Percentiles rank a stretch among this genome's conserved stretches.
These are phyloP conservation scores for Drosophila pachea DNA, from an alignment of 1,140 invertebrate species.

Conservation along the genomic window DNA sequence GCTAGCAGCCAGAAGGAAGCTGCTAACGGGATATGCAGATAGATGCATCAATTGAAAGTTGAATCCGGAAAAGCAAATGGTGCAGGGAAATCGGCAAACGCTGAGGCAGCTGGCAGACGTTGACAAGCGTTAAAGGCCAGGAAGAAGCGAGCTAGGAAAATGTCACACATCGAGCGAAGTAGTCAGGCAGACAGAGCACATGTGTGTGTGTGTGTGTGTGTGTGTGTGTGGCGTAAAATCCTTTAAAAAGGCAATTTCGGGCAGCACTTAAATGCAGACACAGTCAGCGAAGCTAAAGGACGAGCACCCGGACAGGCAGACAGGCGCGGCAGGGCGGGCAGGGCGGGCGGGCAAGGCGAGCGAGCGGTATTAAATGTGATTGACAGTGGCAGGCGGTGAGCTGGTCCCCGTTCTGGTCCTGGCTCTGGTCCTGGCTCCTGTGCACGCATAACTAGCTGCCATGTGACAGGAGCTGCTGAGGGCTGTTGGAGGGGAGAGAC, in stretches of 20 bases:
- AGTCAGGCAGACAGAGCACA: constrained; percentile 31
- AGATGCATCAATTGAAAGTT: constrained; percentile 71
- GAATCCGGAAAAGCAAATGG: constrained; percentile 53
- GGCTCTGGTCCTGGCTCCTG: constrained; percentile 23
- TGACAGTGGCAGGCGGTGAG: constrained; percentile 24
- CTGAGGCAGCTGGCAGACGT: constrained; percentile 49
- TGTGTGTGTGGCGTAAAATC: constrained; percentile 60
- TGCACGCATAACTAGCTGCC: constrained; percentile 70
- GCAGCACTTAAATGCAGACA: constrained; percentile 76
- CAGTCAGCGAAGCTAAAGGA: constrained; percentile 4
- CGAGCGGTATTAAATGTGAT: constrained; percentile 24
- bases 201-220: not conserved
- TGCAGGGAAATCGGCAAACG: constrained; percentile 47
- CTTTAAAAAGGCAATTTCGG: constrained; percentile 76
- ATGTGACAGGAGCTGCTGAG: constrained; percentile 6
- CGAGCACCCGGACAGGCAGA: constrained; percentile 25
- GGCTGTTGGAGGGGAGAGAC: not conserved
- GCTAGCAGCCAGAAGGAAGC: constrained; percentile 9
- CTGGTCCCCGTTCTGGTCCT: not conserved
- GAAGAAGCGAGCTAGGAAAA: constrained; percentile 6
- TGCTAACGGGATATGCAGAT: constrained; percentile 30
- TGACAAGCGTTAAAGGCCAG: constrained; percentile 57
- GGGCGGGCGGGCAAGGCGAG: no score
- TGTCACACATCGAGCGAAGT: constrained; percentile 21
- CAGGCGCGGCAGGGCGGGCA: constrained; percentile 5